Evolutionary conservation across 2,797 vertebrate species (phyloP).

Genomic region (Triplophysa bombifrons): DNA sequence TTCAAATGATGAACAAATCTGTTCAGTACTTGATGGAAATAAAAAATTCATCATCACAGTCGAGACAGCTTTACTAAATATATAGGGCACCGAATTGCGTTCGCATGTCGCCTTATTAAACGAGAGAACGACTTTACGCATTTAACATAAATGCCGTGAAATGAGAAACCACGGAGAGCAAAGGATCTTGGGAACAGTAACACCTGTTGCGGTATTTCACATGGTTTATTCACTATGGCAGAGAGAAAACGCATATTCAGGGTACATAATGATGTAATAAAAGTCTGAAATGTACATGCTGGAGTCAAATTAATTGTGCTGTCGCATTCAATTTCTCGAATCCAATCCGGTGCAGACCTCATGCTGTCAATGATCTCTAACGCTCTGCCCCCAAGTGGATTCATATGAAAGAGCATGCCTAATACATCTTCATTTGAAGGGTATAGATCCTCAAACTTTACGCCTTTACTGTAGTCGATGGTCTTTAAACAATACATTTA

Average conservation of each 20-base stretch:
- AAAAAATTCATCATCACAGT: no score
- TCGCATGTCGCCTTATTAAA: not conserved
- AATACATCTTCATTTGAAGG: slow-evolving; percentile 3
- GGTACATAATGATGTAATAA: slow-evolving; percentile 7
- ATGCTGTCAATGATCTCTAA: slow-evolving; percentile 37
- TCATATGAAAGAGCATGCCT: slow-evolving; percentile 20
- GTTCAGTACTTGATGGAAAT: no score
- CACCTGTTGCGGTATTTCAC: slow-evolving; percentile 24
- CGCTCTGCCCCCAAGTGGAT: slow-evolving; percentile 73
- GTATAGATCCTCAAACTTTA: not conserved
- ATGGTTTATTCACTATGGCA: not conserved
- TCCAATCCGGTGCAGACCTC: slow-evolving; percentile 58
- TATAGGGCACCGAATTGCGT: not conserved
- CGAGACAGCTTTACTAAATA: not conserved
- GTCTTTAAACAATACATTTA: not conserved
- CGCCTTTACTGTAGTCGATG: not conserved
- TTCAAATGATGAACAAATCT: no score
- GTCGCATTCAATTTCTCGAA: slow-evolving; percentile 42
- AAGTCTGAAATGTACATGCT: not conserved
- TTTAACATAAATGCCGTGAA: not conserved
- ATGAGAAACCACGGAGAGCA: not conserved
- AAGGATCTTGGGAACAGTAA: not conserved
- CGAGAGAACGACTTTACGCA: not conserved
- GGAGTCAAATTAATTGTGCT: slow-evolving; percentile 40
- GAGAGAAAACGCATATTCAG: not conserved